Base-by-base conservation (phyloP, 2,113 vertebrate species). In the Ochotona princeps region DNA sequence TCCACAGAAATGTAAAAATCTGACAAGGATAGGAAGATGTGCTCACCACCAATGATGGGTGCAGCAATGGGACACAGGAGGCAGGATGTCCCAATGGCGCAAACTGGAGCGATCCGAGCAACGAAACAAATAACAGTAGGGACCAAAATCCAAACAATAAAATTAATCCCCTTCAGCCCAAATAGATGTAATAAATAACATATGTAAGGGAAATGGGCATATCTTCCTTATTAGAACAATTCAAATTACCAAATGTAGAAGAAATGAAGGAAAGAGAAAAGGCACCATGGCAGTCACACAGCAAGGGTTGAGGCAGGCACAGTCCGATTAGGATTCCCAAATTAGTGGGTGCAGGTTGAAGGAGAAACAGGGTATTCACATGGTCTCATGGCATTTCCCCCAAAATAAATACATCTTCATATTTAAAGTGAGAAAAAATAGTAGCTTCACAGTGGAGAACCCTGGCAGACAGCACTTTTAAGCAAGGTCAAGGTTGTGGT, bases 291-390 rank as follows among this genome's bases (percentile, higher is more conserved):
- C 49, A 61, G 81, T 23, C 47, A 20, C 26, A 17, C 18, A 47
- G 63, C 23, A 28, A 92, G 65, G 30, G 60, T n/a, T 54, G 14
- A 80, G 49, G 14, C 15, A 44, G n/a, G 63, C 32, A 81, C 9
- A 28, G 9, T 67, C 61, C 91, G 73, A 90, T 78, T 91, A 82
- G 32, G 81, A 84, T 69, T 80, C 60, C 87, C 91, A 74, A 90
- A 60, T 54, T 21, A 72, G 35, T 54, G 13, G 60, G 65, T 63
- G 4, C 38, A 70, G 32, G 44, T 76, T 76, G 54, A 89, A 89
- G 60, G 32, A 87, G 63, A 92, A 90, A 72, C 12, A 81, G 66
- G 30, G 30, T 73, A 74, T 78, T 91, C 57, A 21, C n/a, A 76
- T 32, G 76, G n/a, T 15, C 51, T 87, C 75, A n/a, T 63, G 38